Conservation (phyloP, 1,140 invertebrate genomes). For the Drosophila repleta region DNA sequence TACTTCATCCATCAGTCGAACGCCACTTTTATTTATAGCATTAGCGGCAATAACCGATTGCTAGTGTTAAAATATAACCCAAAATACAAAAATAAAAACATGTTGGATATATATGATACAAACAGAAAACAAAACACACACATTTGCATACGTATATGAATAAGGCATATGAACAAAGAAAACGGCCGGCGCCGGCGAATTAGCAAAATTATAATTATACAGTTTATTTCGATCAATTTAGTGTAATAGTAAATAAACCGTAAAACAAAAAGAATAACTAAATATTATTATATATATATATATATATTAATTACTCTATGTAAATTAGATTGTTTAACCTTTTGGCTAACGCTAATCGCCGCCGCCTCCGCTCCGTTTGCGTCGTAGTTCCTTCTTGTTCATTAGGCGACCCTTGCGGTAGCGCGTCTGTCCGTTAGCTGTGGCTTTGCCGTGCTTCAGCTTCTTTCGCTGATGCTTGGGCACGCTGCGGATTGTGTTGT, state of each 20-base stretch:
- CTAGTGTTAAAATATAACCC: constrained; percentile 48
- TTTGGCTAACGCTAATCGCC: constrained; percentile 38
- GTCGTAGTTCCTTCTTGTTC: constrained; percentile 64
- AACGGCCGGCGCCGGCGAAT: constrained; percentile 51
- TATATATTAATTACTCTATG: constrained; percentile 34
- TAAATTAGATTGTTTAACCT: constrained; percentile 1
- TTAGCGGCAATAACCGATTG: constrained; percentile 39
- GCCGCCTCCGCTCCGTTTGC: constrained; percentile 55
- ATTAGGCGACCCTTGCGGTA: constrained; percentile 69
- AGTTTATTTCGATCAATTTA: constrained; percentile 74
- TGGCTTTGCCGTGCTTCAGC: constrained; percentile 54
- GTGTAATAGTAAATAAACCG: constrained; percentile 77
- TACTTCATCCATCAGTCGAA: constrained; percentile 18
- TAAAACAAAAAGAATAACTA: constrained; percentile 45
- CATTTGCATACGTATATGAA: constrained; percentile 28
- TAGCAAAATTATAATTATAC: constrained; percentile 70
- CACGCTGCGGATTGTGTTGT: constrained; percentile 74
- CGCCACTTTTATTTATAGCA: constrained; percentile 47
- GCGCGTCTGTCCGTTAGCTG: constrained; percentile 35
- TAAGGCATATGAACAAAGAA: constrained; percentile 42
- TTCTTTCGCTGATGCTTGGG: constrained; percentile 70
- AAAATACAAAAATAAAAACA: constrained; percentile 33
- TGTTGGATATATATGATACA: constrained; percentile 57
- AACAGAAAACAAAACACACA: constrained; percentile 27
- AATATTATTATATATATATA: constrained; percentile 6